Base-by-base conservation (phyloP, 2,888 invertebrate genomes). In the Drosophila longiperda region DNA sequence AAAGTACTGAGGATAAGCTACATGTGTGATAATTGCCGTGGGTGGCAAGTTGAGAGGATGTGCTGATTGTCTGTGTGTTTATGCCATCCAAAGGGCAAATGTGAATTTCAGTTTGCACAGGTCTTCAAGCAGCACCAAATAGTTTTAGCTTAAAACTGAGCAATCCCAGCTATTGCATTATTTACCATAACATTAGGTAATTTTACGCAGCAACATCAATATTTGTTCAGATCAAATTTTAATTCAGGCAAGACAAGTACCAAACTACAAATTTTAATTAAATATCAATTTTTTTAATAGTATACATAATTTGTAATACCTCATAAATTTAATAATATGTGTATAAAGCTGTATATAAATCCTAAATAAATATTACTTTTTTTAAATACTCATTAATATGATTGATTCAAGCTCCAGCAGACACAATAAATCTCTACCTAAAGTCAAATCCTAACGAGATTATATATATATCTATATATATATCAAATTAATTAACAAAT, bases 1-100 rank as follows among this genome's bases (percentile, higher is more conserved):
- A 20, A 34, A 7, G 7, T 15, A 33, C 45, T 23, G 40, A 49
- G 61, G 36, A 49, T 34, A 50, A n/a, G 61, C 49, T 72, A 60
- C 65, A 66, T 58, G 65, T 80, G 72, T 48, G 80, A 78, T 80
- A 78, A 78, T 80, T 78, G 78, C 68, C 65, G 63, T 54, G 65
- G 72, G 72, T 72, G 67, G 62, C 58, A 57, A 75, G n/a, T 66
- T 65, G 55, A 61, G 55, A 50, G 33, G 33, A 65, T 59, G 67
- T 80, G 77, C 55, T 75, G 75, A 66, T 58, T 72, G 70, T 67
- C 59, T 65, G 26, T 20, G 23, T 45, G 32, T 58, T n/a, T 42
- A n/a, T 62, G n/a, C 26, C 6, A 40, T 20, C 26, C 53, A 26
- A 45, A 54, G 50, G 48, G 59, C 42, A 48, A 50, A 52, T 34